phyloP scores from a whole-genome alignment of 2,113 vertebrate species.

The Brachyhypopomus gauderio region DNA sequence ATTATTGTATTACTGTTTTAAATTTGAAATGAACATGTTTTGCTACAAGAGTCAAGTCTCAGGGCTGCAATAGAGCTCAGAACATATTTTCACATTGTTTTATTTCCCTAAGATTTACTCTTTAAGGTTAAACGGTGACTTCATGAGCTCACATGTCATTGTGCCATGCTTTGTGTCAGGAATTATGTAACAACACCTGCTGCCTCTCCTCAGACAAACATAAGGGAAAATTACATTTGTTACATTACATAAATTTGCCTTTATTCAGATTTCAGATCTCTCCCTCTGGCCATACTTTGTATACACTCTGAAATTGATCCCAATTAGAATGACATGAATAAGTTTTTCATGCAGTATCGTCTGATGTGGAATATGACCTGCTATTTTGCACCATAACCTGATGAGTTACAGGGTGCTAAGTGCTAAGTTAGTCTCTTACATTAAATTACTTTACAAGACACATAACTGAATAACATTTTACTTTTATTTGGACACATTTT shows the following conservation, averaged over 20 bases:
- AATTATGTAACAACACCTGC: background rate
- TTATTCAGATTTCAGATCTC: background rate
- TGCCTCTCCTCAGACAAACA: background rate
- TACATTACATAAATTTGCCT: no score
- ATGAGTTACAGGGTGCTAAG: no score
- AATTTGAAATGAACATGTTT: no score
- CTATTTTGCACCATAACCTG: no score
- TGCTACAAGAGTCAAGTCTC: no score
- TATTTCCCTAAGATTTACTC: background rate
- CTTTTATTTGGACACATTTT: no score
- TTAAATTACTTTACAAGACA: no score
- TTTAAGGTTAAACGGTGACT: background rate
- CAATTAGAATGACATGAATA: background rate
- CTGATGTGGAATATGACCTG: no score
- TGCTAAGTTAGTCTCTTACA: no score
- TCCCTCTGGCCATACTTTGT: background rate
- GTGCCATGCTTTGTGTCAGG: slow-evolving; percentile 17
- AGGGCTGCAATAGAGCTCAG: background rate
- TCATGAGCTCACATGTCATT: background rate
- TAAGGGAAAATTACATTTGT: background rate
- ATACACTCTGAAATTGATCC: background rate
- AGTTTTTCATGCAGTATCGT: no score
- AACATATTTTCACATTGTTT: background rate
- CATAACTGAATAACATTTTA: no score
- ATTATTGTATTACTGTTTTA: no score